Percentiles rank a stretch among this genome's conserved stretches.
Evolutionary conservation across 2,797 vertebrate species (phyloP).

Genomic region (Kryptopterus vitreolus): DNA sequence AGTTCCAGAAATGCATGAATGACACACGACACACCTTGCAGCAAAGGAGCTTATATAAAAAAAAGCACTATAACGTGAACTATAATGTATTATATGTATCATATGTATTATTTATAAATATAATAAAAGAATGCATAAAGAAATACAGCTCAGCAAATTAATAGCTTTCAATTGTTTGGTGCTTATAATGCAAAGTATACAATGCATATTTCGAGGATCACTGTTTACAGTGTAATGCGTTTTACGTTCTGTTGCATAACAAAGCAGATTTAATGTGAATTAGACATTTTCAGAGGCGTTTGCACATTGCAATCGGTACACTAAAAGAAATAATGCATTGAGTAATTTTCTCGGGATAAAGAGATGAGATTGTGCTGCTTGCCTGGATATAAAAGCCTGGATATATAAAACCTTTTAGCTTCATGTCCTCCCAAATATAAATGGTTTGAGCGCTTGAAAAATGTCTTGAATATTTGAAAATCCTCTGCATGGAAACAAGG

Average conservation of each 20-base stretch:
- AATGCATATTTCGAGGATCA: not conserved
- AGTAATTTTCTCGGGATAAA: not conserved
- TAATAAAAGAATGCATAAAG: too few relatives aligned
- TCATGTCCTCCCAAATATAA: not conserved
- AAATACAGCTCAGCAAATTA: not conserved
- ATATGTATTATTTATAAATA: too few relatives aligned
- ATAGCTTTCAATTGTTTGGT: not conserved
- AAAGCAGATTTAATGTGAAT: not conserved
- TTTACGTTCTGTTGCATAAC: not conserved
- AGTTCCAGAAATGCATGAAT: not conserved
- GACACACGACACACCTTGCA: not conserved
- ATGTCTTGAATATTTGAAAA: not conserved
- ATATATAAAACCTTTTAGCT: not conserved
- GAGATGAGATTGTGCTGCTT: not conserved
- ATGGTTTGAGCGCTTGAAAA: too few relatives aligned
- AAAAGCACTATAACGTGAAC: not conserved
- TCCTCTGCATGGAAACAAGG: not conserved
- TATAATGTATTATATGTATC: too few relatives aligned
- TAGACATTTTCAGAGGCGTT: not conserved
- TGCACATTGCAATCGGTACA: not conserved
- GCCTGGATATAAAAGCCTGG: not conserved
- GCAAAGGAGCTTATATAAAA: not conserved
- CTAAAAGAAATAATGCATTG: not conserved
- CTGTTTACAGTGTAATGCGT: conserved; percentile 21
- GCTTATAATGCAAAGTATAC: not conserved